phyloP scores from a whole-genome alignment of 92 coral and sea anemone species.

The Bergia sp. region DNA sequence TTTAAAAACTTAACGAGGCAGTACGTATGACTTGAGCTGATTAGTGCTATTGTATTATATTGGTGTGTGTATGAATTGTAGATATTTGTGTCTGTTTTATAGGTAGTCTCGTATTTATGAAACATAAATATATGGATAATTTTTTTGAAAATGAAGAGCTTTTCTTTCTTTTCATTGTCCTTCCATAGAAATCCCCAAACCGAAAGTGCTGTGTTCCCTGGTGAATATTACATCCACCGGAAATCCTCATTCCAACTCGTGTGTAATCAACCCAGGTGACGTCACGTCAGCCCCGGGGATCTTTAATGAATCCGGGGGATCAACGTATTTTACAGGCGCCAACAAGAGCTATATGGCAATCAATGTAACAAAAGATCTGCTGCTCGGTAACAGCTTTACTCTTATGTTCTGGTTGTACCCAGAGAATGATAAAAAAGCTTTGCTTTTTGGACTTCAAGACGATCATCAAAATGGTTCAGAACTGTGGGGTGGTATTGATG shows the following conservation, averaged over 20 bases:
- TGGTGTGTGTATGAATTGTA: too few relatives aligned
- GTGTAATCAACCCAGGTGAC: neutral
- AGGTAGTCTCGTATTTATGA: too few relatives aligned
- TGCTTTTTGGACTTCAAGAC: neutral
- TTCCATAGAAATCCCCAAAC: conserved; percentile 4
- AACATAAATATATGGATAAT: too few relatives aligned
- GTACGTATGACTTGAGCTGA: too few relatives aligned
- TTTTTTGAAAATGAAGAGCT: neutral
- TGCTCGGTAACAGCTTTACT: neutral
- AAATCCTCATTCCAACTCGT: neutral
- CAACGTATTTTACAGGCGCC: neutral
- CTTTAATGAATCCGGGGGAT: neutral
- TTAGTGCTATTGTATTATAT: too few relatives aligned
- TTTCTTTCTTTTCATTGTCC: neutral
- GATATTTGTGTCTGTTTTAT: too few relatives aligned
- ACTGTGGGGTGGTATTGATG: neutral
- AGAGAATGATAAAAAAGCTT: neutral
- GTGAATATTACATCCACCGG: neutral
- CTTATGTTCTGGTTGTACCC: neutral
- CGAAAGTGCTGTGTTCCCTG: neutral
- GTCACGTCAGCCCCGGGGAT: neutral
- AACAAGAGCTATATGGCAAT: neutral
- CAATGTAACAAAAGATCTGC: neutral
- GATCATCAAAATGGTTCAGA: neutral
- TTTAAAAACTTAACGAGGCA: too few relatives aligned